Evolutionary conservation across 1,140 invertebrate genomes (phyloP).

Genomic region (Polypedilum vanderplanki): DNA sequence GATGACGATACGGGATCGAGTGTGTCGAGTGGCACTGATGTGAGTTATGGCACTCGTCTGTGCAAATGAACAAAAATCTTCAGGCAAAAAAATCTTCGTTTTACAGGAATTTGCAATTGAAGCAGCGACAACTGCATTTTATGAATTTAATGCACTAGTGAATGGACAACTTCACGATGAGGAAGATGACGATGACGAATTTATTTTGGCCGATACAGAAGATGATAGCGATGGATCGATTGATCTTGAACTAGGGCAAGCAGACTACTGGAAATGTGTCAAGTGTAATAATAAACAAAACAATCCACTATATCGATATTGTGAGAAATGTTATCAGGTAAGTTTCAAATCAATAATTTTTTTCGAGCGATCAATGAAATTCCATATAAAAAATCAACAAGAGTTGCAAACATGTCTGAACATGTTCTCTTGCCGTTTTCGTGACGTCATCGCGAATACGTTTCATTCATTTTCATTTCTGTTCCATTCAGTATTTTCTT

Average conservation of each 20-base stretch:
- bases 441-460: not conserved
- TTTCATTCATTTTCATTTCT: not conserved
- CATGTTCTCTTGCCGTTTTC: not conserved
- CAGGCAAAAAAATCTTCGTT: conserved; percentile 21
- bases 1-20: conserved; percentile 42
- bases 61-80: conserved; percentile 34
- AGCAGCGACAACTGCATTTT: conserved; percentile 1
- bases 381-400: not conserved
- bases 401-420: not conserved
- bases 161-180: conserved; percentile 34
- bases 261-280: conserved; percentile 56
- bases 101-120: conserved; percentile 21
- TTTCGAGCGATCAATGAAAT: not conserved
- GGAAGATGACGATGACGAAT: conserved; percentile 39
- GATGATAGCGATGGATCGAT: conserved; percentile 43
- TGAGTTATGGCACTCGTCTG: conserved; percentile 30
- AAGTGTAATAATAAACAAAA: conserved; percentile 54
- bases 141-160: conserved; percentile 28
- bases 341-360: conserved; percentile 22
- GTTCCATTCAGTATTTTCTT: not conserved
- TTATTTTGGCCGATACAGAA: conserved; percentile 50
- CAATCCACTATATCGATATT: conserved; percentile 57
- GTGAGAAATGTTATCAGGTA: conserved; percentile 60
- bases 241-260: conserved; percentile 49
- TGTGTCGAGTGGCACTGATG: conserved; percentile 32